These are phyloP conservation scores for Catharus ustulatus DNA, from an alignment of 2,797 vertebrate species.

Conservation along the genomic window DNA sequence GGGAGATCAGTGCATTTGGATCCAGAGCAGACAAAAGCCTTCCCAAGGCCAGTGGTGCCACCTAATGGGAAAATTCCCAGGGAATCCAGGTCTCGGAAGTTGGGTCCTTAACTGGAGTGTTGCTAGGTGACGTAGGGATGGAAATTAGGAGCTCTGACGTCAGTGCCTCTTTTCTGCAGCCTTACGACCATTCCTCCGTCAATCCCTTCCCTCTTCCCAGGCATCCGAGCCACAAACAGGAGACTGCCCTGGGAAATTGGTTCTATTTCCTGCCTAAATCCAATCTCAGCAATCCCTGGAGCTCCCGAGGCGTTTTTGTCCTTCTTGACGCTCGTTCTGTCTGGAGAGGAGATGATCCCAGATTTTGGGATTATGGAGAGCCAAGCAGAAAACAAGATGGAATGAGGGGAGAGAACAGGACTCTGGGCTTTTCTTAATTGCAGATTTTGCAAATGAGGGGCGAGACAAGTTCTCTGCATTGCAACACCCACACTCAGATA, in stretches of 20 bases:
- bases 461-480: neutral
- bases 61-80: conserved; percentile 60
- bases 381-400: neutral
- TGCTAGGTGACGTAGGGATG: conserved; percentile 54
- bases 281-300: neutral
- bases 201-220: neutral
- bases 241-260: neutral
- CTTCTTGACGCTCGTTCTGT: neutral
- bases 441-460: neutral
- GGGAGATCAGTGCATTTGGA: accelerated
- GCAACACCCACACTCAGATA: neutral
- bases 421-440: neutral
- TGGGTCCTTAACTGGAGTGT: conserved; percentile 6
- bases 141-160: conserved; percentile 4
- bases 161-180: neutral
- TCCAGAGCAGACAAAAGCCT: neutral
- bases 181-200: conserved; percentile 2
- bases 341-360: neutral
- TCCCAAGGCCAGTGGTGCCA: conserved; percentile 64
- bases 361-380: neutral
- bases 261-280: neutral
- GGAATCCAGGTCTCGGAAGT: conserved; percentile 20
- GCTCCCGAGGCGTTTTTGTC: neutral
- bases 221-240: neutral
- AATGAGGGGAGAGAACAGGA: neutral